Evolutionary conservation across 2,888 invertebrate genomes (phyloP).

Genomic region (Hermodice carunculata): DNA sequence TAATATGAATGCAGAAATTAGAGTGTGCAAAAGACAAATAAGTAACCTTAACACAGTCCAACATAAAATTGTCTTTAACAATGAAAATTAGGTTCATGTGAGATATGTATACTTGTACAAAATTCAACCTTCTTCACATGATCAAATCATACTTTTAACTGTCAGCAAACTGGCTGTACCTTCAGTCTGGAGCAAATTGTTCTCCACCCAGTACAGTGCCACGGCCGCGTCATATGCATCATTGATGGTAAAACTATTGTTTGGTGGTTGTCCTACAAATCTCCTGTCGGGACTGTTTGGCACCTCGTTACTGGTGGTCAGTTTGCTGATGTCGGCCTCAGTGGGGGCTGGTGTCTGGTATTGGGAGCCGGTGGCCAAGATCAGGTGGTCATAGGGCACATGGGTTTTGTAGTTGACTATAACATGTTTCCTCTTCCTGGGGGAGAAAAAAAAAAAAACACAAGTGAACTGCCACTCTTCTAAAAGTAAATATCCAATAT

Average conservation of each 20-base stretch:
- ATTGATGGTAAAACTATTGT: slow-evolving; percentile 65
- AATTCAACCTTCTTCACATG: not conserved
- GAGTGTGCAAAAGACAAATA: no score
- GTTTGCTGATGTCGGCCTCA: slow-evolving; percentile 47
- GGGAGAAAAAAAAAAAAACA: not conserved
- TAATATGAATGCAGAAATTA: no score
- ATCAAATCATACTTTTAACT: no score
- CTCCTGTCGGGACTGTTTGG: slow-evolving; percentile 49
- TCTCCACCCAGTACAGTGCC: slow-evolving; percentile 60
- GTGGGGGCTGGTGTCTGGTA: slow-evolving; percentile 64
- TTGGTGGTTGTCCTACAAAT: slow-evolving; percentile 50
- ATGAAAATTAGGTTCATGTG: no score
- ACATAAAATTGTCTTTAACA: no score
- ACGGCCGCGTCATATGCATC: slow-evolving; percentile 66
- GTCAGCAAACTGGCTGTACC: not conserved
- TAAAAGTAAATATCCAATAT: no score
- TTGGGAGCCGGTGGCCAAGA: slow-evolving; percentile 66
- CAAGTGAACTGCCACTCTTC: not conserved
- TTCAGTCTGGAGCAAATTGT: slow-evolving; percentile 47
- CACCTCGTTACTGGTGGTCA: slow-evolving; percentile 40
- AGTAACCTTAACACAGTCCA: no score
- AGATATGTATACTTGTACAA: no score
- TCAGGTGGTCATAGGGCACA: slow-evolving; percentile 68
- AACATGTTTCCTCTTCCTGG: slow-evolving; percentile 64
- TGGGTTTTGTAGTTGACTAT: slow-evolving; percentile 56